Evolutionary conservation across 92 coral and sea anemone genomes (phyloP).

Genomic region (Porites lobata): DNA sequence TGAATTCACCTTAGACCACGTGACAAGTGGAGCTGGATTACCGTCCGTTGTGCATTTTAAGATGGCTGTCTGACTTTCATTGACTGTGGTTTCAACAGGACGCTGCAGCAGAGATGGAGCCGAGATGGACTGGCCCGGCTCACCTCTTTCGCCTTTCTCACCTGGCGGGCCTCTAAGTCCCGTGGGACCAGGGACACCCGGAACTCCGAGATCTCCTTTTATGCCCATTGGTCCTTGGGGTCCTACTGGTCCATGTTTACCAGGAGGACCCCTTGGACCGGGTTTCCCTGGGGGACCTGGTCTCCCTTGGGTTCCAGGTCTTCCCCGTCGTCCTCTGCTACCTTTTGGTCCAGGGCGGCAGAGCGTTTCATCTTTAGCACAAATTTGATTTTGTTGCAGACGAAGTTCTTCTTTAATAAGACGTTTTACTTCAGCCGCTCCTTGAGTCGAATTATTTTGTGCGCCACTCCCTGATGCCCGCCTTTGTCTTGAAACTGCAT

Average conservation of each 20-base stretch:
- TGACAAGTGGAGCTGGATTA: constrained; percentile 58
- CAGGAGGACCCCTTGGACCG: constrained; percentile 12
- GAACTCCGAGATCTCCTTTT: not conserved
- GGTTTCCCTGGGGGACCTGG: not conserved
- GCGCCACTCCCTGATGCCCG: not conserved
- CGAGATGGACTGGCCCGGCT: constrained; percentile 40
- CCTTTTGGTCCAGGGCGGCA: constrained; percentile 78
- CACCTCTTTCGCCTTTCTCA: constrained; percentile 32
- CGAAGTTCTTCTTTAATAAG: constrained; percentile 59
- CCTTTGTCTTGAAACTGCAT: not conserved
- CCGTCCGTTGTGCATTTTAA: constrained; percentile 63
- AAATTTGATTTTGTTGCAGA: constrained; percentile 56
- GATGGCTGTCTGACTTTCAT: constrained; percentile 57
- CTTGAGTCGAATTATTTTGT: not conserved
- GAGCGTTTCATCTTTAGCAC: constrained; percentile 66
- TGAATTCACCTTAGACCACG: constrained; percentile 56
- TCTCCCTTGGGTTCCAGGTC: constrained; percentile 62
- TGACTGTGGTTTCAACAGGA: constrained; percentile 54
- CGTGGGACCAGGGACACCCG: constrained; percentile 31
- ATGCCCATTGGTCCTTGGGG: not conserved
- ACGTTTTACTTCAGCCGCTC: not conserved
- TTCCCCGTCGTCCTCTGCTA: constrained; percentile 68
- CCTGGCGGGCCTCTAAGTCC: constrained; percentile 53
- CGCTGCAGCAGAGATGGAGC: constrained; percentile 39
- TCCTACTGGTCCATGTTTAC: constrained; percentile 74